A percentile compares a stretch with the other conserved stretches of the same genome.
Evolutionary conservation across 1,140 invertebrate species (phyloP).

Genomic region (Bactericera cockerelli): DNA sequence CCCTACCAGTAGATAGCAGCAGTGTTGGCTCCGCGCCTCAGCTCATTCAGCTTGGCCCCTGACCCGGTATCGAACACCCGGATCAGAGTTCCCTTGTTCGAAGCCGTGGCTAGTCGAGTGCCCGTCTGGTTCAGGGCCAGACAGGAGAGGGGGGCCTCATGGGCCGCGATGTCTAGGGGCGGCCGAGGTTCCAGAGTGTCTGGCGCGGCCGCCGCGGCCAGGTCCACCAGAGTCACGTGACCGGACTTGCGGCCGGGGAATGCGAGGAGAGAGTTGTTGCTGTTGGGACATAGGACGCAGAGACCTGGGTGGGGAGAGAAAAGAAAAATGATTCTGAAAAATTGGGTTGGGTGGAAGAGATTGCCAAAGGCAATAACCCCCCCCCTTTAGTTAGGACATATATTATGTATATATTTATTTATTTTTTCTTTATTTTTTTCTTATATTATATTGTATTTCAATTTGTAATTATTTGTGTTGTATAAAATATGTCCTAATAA

Average conservation of each 20-base stretch:
- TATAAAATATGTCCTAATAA: too few species aligned
- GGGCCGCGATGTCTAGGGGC: conserved; percentile 70
- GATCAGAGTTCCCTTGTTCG: conserved; percentile 92
- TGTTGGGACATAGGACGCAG: conserved; percentile 93
- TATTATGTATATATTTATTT: too few species aligned
- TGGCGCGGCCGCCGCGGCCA: conserved; percentile 78
- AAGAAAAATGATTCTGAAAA: too few species aligned
- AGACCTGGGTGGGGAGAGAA: too few species aligned
- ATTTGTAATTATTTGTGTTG: too few species aligned
- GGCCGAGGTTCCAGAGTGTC: too few species aligned
- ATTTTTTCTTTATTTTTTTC: too few species aligned
- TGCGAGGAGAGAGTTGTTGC: conserved; percentile 86
- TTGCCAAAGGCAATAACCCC: too few species aligned
- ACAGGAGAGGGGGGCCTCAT: conserved; percentile 81
- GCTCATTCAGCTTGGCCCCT: conserved; percentile 77
- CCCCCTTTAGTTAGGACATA: too few species aligned
- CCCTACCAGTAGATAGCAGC: conserved; percentile 61
- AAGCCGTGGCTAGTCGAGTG: conserved; percentile 82
- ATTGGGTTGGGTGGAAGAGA: too few species aligned
- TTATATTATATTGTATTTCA: too few species aligned
- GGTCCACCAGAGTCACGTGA: conserved; percentile 74
- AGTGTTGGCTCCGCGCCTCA: conserved; percentile 83
- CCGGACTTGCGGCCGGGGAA: conserved; percentile 82
- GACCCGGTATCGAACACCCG: conserved; percentile 85
- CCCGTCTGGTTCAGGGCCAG: conserved; percentile 76